Evolutionary conservation across 2,888 invertebrate genomes (phyloP), one percentile per base, ranked within the genome.

Genomic region (Carterocephalus palaemon): DNA sequence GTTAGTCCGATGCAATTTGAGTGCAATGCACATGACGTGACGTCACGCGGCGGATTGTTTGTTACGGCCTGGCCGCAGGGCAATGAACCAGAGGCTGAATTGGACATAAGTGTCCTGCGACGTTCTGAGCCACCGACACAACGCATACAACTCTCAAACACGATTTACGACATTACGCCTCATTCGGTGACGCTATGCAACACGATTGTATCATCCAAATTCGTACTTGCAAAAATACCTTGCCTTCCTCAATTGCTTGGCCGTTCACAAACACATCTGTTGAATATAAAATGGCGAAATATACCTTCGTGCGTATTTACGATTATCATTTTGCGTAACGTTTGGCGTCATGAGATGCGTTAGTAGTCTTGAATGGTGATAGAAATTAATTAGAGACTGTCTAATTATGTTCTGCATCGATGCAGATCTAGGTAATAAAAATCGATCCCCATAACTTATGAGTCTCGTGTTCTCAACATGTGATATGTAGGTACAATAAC

Each of bases 71-170:
- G 63, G 61, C 60, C 60, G 53, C 67, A 60, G 80, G 81, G 70
- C 84, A 77, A 73, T 80, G 84, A 83, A 78, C 84, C 78, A 67
- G 54, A 63, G 66, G 62, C 70, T 75, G 78, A 82, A 83, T 84
- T 82, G 82, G 78, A 75, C 74, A 68, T 70, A 78, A 79, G 75
- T 78, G 78, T 82, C 78, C 78, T 76, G 79, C 74, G 69, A 70
- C 34, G 33, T 22, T 42, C 68, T 66, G 52, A 57, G 54, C 58
- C 61, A 62, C 68, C 64, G 65, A 67, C 70, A 69, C 63, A 68
- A 73, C 70, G 68, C 70, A 69, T 67, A 19, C 37, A 38, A 45
- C 43, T 43, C 43, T 63, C 70, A 63, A 60, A 62, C 63, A 60
- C 71, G 70, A 76, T 75, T 78, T 75, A 75, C 74, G 69, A 71